phyloP scores from a whole-genome alignment of 2,888 invertebrate species.

The Esperia sulphurella region DNA sequence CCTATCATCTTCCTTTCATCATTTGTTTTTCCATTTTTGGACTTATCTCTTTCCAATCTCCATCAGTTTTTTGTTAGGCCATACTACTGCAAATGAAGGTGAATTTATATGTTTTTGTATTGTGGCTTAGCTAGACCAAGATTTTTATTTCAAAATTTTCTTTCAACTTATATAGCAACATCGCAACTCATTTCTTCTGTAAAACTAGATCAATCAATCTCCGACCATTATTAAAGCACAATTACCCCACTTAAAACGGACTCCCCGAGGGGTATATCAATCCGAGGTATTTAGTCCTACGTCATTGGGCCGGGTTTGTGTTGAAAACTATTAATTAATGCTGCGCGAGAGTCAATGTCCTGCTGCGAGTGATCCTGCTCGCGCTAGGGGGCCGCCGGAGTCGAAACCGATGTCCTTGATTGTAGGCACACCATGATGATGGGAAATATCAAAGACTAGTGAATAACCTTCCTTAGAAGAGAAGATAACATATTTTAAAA shows the following conservation, averaged over 20 bases:
- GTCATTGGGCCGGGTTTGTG: conserved; percentile 29
- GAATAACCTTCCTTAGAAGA: too few species aligned
- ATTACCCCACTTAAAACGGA: conserved; percentile 40
- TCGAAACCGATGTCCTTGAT: conserved; percentile 27
- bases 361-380: conserved; percentile 43
- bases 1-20: too few species aligned
- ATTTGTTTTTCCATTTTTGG: too few species aligned
- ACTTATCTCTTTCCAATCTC: too few species aligned
- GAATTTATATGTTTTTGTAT: too few species aligned
- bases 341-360: conserved; percentile 41
- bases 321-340: conserved; percentile 56
- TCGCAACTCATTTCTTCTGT: background rate
- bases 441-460: background rate
- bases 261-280: conserved; percentile 40
- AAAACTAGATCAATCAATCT: conserved; percentile 20
- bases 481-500: too few species aligned
- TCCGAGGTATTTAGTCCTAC: conserved; percentile 36
- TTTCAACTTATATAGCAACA: background rate
- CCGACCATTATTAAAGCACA: conserved; percentile 19
- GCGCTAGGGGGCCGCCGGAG: conserved; percentile 39
- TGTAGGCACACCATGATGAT: conserved; percentile 30
- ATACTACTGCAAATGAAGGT: too few species aligned
- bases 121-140: too few species aligned
- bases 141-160: too few species aligned
- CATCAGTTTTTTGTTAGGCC: too few species aligned